These are phyloP conservation scores for Drosophila hydei DNA, from an alignment of 1,140 invertebrate genomes.

Conservation along the genomic window DNA sequence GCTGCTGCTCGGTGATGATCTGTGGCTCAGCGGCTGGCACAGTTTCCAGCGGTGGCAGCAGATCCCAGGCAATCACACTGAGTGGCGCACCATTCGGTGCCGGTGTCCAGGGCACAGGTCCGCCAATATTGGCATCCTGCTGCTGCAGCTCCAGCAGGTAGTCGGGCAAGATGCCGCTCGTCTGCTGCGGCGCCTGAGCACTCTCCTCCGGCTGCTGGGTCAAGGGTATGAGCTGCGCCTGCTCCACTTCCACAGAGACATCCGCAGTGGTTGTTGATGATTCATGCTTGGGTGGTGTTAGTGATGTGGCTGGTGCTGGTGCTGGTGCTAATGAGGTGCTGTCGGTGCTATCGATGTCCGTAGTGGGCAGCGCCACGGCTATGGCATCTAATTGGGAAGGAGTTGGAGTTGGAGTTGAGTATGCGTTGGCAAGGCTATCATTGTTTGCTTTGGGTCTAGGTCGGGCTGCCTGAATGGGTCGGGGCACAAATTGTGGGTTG, in stretches of 20 bases:
- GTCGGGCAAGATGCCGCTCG: constrained; percentile 50
- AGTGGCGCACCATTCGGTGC: constrained; percentile 55
- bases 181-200: constrained; percentile 31
- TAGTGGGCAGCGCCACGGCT: constrained; percentile 66
- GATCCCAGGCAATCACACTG: constrained; percentile 79
- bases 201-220: constrained; percentile 21
- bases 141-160: constrained; percentile 68
- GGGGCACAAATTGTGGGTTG: constrained; percentile 42
- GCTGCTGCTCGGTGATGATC: constrained; percentile 65
- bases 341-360: constrained; percentile 31
- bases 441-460: constrained; percentile 21
- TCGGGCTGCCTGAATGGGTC: constrained; percentile 4
- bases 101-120: constrained; percentile 69
- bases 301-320: constrained; percentile 68
- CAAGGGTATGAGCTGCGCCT: constrained; percentile 63
- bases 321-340: constrained; percentile 50
- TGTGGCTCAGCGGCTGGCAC: constrained; percentile 32
- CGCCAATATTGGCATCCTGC: constrained; percentile 69
- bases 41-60: constrained; percentile 61
- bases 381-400: constrained; percentile 82
- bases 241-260: constrained; percentile 67
- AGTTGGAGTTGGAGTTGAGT: constrained; percentile 69
- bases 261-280: constrained; percentile 32
- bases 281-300: constrained; percentile 70
- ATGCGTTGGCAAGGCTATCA: constrained; percentile 56